These are phyloP conservation scores for Hypselothyrea guttata DNA, from an alignment of 2,888 invertebrate genomes.

Conservation along the genomic window DNA sequence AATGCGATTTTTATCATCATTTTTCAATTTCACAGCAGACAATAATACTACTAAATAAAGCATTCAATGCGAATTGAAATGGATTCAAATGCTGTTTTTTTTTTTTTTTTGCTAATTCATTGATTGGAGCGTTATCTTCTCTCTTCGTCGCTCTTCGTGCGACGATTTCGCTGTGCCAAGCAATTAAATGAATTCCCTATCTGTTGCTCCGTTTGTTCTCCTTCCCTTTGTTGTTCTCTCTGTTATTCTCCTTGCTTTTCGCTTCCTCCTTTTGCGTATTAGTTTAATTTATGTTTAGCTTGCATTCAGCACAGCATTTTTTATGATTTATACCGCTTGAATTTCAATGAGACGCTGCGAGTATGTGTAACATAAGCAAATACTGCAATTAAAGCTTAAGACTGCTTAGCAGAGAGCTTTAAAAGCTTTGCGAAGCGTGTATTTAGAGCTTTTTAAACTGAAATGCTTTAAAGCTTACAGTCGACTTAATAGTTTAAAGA, in stretches of 20 bases:
- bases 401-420: no score
- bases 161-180: conserved; percentile 38
- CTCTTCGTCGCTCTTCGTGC: conserved; percentile 1
- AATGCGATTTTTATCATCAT: conserved; percentile 73
- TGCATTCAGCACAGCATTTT: conserved; percentile 24
- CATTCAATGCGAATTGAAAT: conserved; percentile 33
- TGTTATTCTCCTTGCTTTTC: no score
- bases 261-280: conserved; percentile 16
- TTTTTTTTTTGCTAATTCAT: conserved; percentile 24
- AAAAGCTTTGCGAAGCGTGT: no score
- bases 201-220: not conserved
- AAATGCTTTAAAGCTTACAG: no score
- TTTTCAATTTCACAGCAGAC: conserved; percentile 80
- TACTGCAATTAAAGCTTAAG: no score
- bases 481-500: no score
- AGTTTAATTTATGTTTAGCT: conserved; percentile 49
- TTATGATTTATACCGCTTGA: conserved; percentile 9
- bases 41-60: conserved; percentile 39
- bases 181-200: conserved; percentile 53
- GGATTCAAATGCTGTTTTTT: conserved; percentile 24
- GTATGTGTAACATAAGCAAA: no score
- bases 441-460: no score
- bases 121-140: conserved; percentile 17
- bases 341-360: conserved; percentile 21
- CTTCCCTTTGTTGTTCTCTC: not conserved